Base-by-base conservation (phyloP, 2,113 vertebrate species). In the Muscicapa adusta region DNA sequence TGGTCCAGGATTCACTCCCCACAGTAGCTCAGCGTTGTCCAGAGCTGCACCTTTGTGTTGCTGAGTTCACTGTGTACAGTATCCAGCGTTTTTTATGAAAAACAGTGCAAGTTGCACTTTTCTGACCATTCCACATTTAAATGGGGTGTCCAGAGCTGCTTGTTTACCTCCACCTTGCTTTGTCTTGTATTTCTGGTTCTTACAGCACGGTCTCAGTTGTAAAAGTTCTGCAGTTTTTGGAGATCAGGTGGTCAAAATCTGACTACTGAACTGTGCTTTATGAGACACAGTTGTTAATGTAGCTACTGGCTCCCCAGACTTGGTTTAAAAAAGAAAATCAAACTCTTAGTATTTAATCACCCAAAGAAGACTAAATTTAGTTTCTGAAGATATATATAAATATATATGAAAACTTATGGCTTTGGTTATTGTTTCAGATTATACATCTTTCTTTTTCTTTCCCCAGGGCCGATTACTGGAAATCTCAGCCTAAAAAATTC, bases 401-500 rank as follows among this genome's bases (percentile, higher is more conserved):
- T 76, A 76, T 18, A 28, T 17, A 14, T 8, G 16, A 70, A 70
- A 65, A 63, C 10, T n/a, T 76, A 9, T 93, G 78, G 22, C 54
- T 91, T 76, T 89, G 67, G 57, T 85, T 91, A 48, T 62, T 67
- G 40, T 87, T 93, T 95, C 63, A 84, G 61, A 88, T 83, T 53
- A 72, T 45, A 43, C 38, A 79, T 62, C 48, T 93, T 92, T 73
- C 34, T 43, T 91, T 84, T 74, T 89, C 80, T 29, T 72, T 98
- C 96, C 98, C 79, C 95, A 99, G 99, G 99, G 98, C 99, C 34
- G 99, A 99, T 89, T 99, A 99, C 97, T 99, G 99, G 99, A 99
- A 99, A 91, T 99, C 99, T 48, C 99, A 99, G 68, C 99, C 99
- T 56, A 99, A 99, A 98, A 99, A 99, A 91, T 99, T 99, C 97